phyloP scores from a whole-genome alignment of 2,797 vertebrate species.

The Macroramphosus scolopax region DNA sequence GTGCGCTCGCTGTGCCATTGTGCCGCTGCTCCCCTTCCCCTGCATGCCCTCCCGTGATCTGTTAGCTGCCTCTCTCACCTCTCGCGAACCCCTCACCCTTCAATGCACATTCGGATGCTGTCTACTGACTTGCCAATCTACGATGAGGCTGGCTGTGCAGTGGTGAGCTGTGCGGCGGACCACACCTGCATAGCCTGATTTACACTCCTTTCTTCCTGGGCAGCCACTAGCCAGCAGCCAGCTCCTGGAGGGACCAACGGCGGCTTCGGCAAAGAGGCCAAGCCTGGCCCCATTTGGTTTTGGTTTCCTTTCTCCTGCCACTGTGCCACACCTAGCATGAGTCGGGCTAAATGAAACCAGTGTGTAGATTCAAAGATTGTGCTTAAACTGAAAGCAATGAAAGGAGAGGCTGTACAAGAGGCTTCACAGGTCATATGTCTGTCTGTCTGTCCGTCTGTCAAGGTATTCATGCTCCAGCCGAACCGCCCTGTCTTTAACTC shows the following conservation, averaged over 20 bases:
- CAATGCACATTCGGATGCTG: slow-evolving; percentile 39
- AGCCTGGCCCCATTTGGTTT: slow-evolving; percentile 73
- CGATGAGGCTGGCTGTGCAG: slow-evolving; percentile 53
- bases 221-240: slow-evolving; percentile 58
- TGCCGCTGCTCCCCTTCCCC: slow-evolving; percentile 26
- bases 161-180: slow-evolving; percentile 54
- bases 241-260: slow-evolving; percentile 64
- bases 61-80: slow-evolving; percentile 47
- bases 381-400: slow-evolving; percentile 67
- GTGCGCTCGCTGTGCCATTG: slow-evolving; percentile 51
- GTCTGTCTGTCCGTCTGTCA: slow-evolving; percentile 69
- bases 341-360: slow-evolving; percentile 76
- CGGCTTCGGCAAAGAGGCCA: slow-evolving; percentile 65
- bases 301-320: slow-evolving; percentile 76
- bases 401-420: slow-evolving; percentile 58
- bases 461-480: slow-evolving; percentile 48
- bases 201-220: slow-evolving; percentile 67
- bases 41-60: slow-evolving; percentile 30
- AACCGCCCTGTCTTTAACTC: slow-evolving; percentile 58
- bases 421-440: slow-evolving; percentile 59
- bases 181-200: slow-evolving; percentile 72
- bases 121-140: slow-evolving; percentile 53
- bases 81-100: slow-evolving; percentile 40
- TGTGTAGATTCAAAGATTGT: slow-evolving; percentile 66
- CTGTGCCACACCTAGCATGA: slow-evolving; percentile 78